Percentiles rank a stretch among this genome's conserved stretches.
These are phyloP conservation scores for Autographa pulchrina DNA, from an alignment of 2,888 invertebrate species.

Conservation along the genomic window DNA sequence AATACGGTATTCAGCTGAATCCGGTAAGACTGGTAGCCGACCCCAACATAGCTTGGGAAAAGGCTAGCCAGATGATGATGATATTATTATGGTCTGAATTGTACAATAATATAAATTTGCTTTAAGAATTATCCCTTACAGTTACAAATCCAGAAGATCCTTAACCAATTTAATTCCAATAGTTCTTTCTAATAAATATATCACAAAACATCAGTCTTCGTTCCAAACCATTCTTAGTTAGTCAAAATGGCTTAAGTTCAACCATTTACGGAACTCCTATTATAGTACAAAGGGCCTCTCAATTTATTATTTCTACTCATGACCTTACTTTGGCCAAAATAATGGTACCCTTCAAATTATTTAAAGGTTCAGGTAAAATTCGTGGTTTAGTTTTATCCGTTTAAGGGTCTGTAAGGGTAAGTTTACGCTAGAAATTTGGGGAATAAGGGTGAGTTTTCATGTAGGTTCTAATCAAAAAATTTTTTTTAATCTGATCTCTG, in stretches of 20 bases:
- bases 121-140: too few relatives aligned
- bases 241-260: slow-evolving; percentile 36
- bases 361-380: slow-evolving; percentile 27
- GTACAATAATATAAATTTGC: too few relatives aligned
- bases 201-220: slow-evolving; percentile 17
- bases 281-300: slow-evolving; percentile 29
- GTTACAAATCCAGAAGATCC: too few relatives aligned
- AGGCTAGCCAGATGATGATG: too few relatives aligned
- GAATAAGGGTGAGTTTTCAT: too few relatives aligned
- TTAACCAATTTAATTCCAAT: not conserved
- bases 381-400: slow-evolving; percentile 28
- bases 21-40: too few relatives aligned
- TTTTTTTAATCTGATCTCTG: too few relatives aligned
- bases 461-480: too few relatives aligned
- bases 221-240: slow-evolving; percentile 33
- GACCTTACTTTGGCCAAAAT: slow-evolving; percentile 11
- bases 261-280: slow-evolving; percentile 38
- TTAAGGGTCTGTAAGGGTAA: slow-evolving; percentile 9
- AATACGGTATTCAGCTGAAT: too few relatives aligned
- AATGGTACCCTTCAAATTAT: slow-evolving; percentile 32
- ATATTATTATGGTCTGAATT: too few relatives aligned
- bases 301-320: slow-evolving; percentile 47
- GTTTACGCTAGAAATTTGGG: too few relatives aligned
- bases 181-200: not conserved
- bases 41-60: too few relatives aligned